phyloP scores from a whole-genome alignment of 2,113 vertebrate genomes.

The Alosa alosa region DNA sequence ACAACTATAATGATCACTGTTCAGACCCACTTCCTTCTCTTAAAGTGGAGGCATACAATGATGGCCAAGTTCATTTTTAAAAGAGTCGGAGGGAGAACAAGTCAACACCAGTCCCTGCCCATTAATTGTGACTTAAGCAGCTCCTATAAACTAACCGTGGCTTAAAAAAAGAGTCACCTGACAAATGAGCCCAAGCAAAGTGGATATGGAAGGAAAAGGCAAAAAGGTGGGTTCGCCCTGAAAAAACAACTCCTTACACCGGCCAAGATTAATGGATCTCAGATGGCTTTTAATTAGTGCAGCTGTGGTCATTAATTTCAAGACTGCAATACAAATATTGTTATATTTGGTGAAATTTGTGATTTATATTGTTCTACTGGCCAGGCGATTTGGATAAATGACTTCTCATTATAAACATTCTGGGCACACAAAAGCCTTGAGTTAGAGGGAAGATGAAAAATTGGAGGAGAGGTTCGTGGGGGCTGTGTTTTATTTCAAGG shows the following conservation, averaged over 20 bases:
- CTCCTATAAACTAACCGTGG: conserved; percentile 71
- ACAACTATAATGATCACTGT: not conserved
- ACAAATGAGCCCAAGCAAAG: conserved; percentile 78
- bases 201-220: conserved; percentile 13
- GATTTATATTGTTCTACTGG: conserved; percentile 99
- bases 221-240: conserved; percentile 76
- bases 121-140: conserved; percentile 65
- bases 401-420: conserved; percentile 84
- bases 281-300: conserved; percentile 99
- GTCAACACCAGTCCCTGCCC: conserved; percentile 41
- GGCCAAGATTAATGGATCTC: conserved; percentile 99
- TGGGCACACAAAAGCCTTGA: conserved; percentile 63
- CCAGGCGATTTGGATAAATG: conserved; percentile 96
- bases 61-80: not conserved
- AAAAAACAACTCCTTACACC: conserved; percentile 77
- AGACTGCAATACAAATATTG: conserved; percentile 97
- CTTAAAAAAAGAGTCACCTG: conserved; percentile 70
- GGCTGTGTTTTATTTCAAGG: conserved; percentile 79
- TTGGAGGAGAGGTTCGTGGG: conserved; percentile 56
- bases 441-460: conserved; percentile 53
- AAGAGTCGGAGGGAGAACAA: not conserved
- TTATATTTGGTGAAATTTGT: conserved; percentile 98
- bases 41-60: not conserved
- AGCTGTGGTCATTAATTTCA: conserved; percentile 99
- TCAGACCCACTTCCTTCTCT: not conserved